Percentiles rank a stretch among this genome's conserved stretches.
Conservation (phyloP, 2,797 vertebrate genomes). For the Alcedo quadribrachys region DNA sequence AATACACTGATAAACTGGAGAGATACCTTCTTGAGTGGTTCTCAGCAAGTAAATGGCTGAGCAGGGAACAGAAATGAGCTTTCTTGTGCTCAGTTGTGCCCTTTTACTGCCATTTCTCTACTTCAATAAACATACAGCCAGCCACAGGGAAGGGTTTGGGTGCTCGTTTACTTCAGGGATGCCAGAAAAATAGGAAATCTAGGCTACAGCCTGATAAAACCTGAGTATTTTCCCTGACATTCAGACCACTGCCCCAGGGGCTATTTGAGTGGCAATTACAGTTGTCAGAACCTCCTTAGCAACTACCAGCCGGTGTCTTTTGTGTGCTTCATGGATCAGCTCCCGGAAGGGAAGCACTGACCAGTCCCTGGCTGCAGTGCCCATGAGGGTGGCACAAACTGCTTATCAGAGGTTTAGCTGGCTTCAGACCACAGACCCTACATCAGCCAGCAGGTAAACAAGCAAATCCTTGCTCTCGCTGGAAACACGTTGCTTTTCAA, state of each 20-base stretch:
- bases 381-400: neutral
- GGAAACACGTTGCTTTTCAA: slow-evolving; percentile 59
- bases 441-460: slow-evolving; percentile 34
- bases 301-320: neutral
- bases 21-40: neutral
- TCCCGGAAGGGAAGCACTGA: neutral
- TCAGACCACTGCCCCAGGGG: neutral
- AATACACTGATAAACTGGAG: neutral
- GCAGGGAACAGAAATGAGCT: neutral
- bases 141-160: neutral
- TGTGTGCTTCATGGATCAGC: neutral
- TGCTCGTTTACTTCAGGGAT: neutral
- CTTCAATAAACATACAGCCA: neutral
- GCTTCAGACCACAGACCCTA: neutral
- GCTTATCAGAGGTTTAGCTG: neutral
- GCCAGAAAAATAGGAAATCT: neutral
- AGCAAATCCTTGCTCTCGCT: neutral
- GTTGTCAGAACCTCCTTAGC: neutral
- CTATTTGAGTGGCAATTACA: neutral
- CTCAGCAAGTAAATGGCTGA: neutral
- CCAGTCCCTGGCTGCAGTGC: neutral
- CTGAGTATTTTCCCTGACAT: neutral
- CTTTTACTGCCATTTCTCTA: neutral
- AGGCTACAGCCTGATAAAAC: neutral
- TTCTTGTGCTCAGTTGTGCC: neutral